A percentile compares a stretch with the other conserved stretches of the same genome.
Conservation (phyloP, 2,888 invertebrate genomes). For the Atherix ibis region DNA sequence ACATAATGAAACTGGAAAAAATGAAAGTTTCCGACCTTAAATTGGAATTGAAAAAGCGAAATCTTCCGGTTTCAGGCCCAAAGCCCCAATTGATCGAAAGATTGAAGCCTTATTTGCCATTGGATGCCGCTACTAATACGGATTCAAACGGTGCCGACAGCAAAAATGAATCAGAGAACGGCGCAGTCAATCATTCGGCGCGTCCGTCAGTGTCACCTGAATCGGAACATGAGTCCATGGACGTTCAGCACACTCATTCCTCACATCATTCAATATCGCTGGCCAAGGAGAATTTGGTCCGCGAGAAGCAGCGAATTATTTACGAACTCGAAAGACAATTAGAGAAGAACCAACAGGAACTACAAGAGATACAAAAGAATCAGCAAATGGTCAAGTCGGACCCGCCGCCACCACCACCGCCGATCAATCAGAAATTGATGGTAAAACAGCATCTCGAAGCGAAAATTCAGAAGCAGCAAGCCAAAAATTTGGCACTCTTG, state of each 20-base stretch:
- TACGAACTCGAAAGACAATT: slow-evolving; percentile 73
- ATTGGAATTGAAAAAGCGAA: slow-evolving; percentile 83
- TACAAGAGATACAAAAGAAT: slow-evolving; percentile 49
- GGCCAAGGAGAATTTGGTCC: slow-evolving; percentile 54
- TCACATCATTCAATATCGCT: slow-evolving; percentile 23
- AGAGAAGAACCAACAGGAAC: slow-evolving; percentile 59
- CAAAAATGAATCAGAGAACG: slow-evolving; percentile 25
- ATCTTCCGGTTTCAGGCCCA: slow-evolving; percentile 87
- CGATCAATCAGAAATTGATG: slow-evolving; percentile 35
- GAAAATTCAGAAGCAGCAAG: slow-evolving; percentile 40
- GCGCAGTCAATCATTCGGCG: slow-evolving; percentile 23
- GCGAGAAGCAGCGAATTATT: slow-evolving; percentile 73
- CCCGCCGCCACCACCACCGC: slow-evolving; percentile 18
- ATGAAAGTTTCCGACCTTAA: slow-evolving; percentile 94
- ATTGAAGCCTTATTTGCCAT: slow-evolving; percentile 51
- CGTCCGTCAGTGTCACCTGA: slow-evolving; percentile 18
- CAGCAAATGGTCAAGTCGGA: slow-evolving; percentile 30
- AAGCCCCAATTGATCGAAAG: slow-evolving; percentile 91
- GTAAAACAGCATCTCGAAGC: slow-evolving; percentile 54
- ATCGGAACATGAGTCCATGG: slow-evolving; percentile 30
- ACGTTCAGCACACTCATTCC: slow-evolving; percentile 29
- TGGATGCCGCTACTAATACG: slow-evolving; percentile 35
- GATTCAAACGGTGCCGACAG: too few relatives aligned
- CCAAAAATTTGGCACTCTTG: slow-evolving; percentile 13
- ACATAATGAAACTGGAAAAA: slow-evolving; percentile 63